A percentile compares a stretch with the other conserved stretches of the same genome.
Evolutionary conservation across 2,113 vertebrate genomes (phyloP).

Genomic region (Upupa epops): DNA sequence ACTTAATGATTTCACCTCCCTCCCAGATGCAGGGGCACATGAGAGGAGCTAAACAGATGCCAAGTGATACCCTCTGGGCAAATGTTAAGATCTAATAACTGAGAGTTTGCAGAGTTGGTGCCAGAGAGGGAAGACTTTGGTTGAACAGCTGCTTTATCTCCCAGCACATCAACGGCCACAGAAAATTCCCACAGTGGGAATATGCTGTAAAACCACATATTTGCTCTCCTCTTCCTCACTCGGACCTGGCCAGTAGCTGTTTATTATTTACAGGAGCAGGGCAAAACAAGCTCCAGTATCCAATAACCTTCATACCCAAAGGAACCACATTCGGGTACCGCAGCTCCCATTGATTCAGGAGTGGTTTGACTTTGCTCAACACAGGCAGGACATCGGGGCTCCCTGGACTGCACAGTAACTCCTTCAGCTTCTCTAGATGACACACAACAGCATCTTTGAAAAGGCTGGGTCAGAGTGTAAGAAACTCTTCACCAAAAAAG

Average conservation of each 20-base stretch:
- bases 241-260: neutral
- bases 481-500: neutral
- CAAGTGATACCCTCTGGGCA: neutral
- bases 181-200: neutral
- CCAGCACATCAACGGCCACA: neutral
- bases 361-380: neutral
- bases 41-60: neutral
- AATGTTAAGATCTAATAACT: neutral
- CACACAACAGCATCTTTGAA: neutral
- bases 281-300: neutral
- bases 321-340: rapidly evolving
- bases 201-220: neutral
- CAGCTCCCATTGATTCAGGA: neutral
- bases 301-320: neutral
- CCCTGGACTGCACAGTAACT: neutral
- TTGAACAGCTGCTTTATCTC: neutral
- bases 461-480: neutral
- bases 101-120: neutral
- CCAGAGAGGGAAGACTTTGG: rapidly evolving
- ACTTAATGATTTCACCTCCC: neutral
- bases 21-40: neutral
- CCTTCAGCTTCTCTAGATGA: neutral
- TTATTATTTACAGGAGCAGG: neutral
- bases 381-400: neutral
- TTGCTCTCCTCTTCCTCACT: neutral